phyloP scores from a whole-genome alignment of 2,888 invertebrate species.

The Cylindroiulus punctatus region DNA sequence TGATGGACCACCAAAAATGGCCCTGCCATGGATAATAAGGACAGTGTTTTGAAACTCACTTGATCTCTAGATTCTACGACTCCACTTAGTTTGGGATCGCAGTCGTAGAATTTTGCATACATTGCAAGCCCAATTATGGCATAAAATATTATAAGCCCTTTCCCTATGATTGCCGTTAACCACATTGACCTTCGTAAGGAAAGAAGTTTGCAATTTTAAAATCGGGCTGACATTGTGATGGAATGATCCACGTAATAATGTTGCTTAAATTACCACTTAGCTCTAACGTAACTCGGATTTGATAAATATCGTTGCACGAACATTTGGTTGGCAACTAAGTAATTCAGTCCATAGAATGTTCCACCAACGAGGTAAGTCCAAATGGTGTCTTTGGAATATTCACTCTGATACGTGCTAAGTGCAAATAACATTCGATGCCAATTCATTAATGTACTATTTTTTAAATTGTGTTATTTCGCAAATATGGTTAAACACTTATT shows the following conservation, averaged over 20 bases:
- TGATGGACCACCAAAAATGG: neutral
- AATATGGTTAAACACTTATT: too few relatives aligned
- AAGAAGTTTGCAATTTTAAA: neutral
- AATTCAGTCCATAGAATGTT: neutral
- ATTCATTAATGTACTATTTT: neutral
- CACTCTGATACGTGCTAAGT: neutral
- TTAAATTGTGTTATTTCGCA: too few relatives aligned
- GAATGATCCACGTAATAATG: neutral
- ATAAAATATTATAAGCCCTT: constrained; percentile 18
- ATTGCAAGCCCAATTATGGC: constrained; percentile 54
- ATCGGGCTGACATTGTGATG: too few relatives aligned
- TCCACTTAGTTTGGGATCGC: constrained; percentile 53
- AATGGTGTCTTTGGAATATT: constrained; percentile 49
- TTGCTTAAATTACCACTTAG: neutral
- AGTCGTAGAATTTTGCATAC: constrained; percentile 55
- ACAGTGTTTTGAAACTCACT: constrained; percentile 13
- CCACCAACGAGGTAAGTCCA: constrained; percentile 51
- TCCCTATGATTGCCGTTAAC: neutral
- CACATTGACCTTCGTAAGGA: neutral
- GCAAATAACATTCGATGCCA: neutral
- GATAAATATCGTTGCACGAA: constrained; percentile 52
- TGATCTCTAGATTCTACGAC: constrained; percentile 55
- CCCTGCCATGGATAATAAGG: neutral
- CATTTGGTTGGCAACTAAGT: constrained; percentile 49
- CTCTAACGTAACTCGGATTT: constrained; percentile 37